Evolutionary conservation across 2,113 vertebrate species (phyloP), one percentile per base, ranked within the genome.

Genomic region (Eclectus roratus): DNA sequence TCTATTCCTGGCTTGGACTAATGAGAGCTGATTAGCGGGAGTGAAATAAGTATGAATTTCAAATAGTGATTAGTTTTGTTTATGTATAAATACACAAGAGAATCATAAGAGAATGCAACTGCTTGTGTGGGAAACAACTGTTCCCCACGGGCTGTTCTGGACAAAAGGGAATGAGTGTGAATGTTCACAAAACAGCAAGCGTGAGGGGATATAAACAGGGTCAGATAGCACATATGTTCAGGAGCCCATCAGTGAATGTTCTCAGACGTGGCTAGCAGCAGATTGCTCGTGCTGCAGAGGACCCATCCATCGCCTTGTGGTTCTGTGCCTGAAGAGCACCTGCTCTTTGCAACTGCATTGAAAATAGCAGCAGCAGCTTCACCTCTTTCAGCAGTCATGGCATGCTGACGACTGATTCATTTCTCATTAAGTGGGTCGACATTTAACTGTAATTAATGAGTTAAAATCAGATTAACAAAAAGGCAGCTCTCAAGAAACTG

Each of bases 241-340:
- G 44, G 64, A 85, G 8, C 7, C 20, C 35, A 24, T 35, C 33
- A 39, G 47, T 44, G 52, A 31, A 4, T 17, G 17, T 84, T 68
- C 43, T 50, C 24, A 33, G 8, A 4, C 3, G 3, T 39, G 39
- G 46, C 31, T 78, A 53, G 47, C 9, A 18, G 68, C 60, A 77
- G 63, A 17, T 14, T 33, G 27, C 33, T 12, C 1, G 0, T 44
- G 35, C 35, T 6, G 3, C 25, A 31, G 56, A 37, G 61, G 44
- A 50, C 2, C 1, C 0, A 0, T 63, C 2, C 0, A 0, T 63
- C 12, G 2, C 55, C 49, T 52, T 65, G 72, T 33, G 4, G 33
- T 89, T 29, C 70, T 49, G 37, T 37, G 46, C 80, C 84, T 6
- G 3, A 16, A 15, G 21, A 53, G 63, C 35, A 35, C 16, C 33